Conservation (phyloP, 2,113 vertebrate species). For the Malaclemys terrapin region DNA sequence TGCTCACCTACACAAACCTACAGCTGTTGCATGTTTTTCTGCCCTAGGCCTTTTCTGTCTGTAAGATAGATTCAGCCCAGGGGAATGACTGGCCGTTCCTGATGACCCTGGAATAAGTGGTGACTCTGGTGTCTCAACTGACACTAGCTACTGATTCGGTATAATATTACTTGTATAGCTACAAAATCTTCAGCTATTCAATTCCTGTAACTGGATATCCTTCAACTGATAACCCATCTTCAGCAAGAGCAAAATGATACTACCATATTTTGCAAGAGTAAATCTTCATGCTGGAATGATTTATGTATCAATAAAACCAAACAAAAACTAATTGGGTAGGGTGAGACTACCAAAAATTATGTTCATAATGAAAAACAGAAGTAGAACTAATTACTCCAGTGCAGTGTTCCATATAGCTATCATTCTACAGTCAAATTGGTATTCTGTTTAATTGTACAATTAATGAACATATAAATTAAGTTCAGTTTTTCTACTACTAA, state of each 20-base stretch:
- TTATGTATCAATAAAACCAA: slow-evolving; percentile 55
- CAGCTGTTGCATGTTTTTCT: neutral
- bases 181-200: neutral
- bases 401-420: slow-evolving; percentile 61
- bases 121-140: neutral
- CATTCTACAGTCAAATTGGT: slow-evolving; percentile 65
- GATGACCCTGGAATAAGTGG: neutral
- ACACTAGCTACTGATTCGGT: neutral
- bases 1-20: neutral
- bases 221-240: neutral
- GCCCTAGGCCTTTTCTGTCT: neutral
- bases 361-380: slow-evolving; percentile 30
- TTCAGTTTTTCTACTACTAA: slow-evolving; percentile 66
- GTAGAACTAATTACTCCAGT: slow-evolving; percentile 57
- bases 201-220: neutral
- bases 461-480: slow-evolving; percentile 76
- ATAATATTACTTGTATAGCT: neutral
- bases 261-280: neutral
- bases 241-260: neutral
- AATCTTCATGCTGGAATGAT: slow-evolving; percentile 28
- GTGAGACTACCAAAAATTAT: slow-evolving; percentile 52
- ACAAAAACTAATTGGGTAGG: slow-evolving; percentile 53
- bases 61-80: neutral
- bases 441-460: slow-evolving; percentile 74
- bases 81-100: neutral